A percentile compares a stretch with the other conserved stretches of the same genome.
Evolutionary conservation across 2,888 invertebrate genomes (phyloP).

Genomic region (Latheticus oryzae): DNA sequence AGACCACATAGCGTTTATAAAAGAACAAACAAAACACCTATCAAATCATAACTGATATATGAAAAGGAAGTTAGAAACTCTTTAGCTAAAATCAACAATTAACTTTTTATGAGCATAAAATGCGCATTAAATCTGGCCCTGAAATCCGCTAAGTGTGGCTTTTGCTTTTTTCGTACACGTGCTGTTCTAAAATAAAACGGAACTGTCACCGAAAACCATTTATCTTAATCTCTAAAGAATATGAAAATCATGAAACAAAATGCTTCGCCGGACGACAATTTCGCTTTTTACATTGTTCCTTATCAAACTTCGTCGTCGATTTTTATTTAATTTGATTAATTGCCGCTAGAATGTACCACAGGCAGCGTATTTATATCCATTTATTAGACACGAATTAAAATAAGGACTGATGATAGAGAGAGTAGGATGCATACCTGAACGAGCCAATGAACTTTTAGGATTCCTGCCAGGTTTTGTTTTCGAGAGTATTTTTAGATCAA

Average conservation of each 20-base stretch:
- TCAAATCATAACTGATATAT: no score
- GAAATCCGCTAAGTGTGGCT: no score
- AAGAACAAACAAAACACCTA: no score
- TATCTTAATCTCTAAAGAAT: slow-evolving; percentile 18
- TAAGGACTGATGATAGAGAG: slow-evolving; percentile 8
- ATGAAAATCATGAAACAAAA: slow-evolving; percentile 20
- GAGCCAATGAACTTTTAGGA: slow-evolving; percentile 21
- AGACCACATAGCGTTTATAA: no score
- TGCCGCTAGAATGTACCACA: slow-evolving; percentile 1
- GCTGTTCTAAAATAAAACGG: slow-evolving; percentile 20
- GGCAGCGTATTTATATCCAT: slow-evolving; percentile 5
- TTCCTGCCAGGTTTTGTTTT: slow-evolving; percentile 28
- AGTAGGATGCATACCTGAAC: slow-evolving; percentile 24
- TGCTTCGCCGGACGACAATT: slow-evolving; percentile 4
- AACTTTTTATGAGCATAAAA: no score
- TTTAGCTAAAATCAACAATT: no score
- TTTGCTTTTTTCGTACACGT: no score
- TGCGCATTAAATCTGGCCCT: no score
- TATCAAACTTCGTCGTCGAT: no score
- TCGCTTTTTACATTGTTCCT: no score
- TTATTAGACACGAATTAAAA: slow-evolving; percentile 9
- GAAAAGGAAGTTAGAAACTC: no score
- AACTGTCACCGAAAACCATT: slow-evolving; percentile 19
- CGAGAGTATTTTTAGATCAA: slow-evolving; percentile 15
- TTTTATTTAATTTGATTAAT: slow-evolving; percentile 28